Evolutionary conservation across 1,140 invertebrate genomes (phyloP).

Genomic region (Zaprionus camerounensis): DNA sequence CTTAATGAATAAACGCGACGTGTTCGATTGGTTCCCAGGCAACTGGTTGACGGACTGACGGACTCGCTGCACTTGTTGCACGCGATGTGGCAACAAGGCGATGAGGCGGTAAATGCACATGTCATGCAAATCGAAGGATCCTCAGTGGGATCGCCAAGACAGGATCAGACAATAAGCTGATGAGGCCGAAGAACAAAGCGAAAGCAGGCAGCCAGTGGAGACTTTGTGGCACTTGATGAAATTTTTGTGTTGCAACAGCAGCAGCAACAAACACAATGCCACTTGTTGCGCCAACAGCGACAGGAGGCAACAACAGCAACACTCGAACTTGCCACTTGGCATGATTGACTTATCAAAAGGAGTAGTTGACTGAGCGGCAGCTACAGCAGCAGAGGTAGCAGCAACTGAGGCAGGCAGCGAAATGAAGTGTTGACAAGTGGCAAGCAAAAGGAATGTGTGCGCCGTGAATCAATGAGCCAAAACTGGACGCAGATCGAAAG

Average conservation of each 20-base stretch:
- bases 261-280: constrained; percentile 44
- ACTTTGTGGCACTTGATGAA: constrained; percentile 27
- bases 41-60: constrained; percentile 4
- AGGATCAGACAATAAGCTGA: constrained; percentile 59
- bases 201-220: constrained; percentile 25
- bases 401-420: constrained; percentile 39
- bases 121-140: constrained; percentile 68
- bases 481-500: constrained; percentile 43
- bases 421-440: constrained; percentile 81
- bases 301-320: constrained; percentile 49
- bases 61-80: constrained; percentile 26
- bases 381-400: constrained; percentile 21
- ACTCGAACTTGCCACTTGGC: constrained; percentile 80
- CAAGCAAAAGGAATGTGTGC: constrained; percentile 79
- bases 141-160: constrained; percentile 50
- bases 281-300: constrained; percentile 51
- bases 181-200: constrained; percentile 52
- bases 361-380: constrained; percentile 49
- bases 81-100: neutral
- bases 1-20: constrained; percentile 4
- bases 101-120: constrained; percentile 27
- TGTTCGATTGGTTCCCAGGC: constrained; percentile 24
- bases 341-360: constrained; percentile 82
- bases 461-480: constrained; percentile 77
- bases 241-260: constrained; percentile 3